These are phyloP conservation scores for Peromyscus attwateri DNA, from an alignment of 2,797 vertebrate species.

Conservation along the genomic window DNA sequence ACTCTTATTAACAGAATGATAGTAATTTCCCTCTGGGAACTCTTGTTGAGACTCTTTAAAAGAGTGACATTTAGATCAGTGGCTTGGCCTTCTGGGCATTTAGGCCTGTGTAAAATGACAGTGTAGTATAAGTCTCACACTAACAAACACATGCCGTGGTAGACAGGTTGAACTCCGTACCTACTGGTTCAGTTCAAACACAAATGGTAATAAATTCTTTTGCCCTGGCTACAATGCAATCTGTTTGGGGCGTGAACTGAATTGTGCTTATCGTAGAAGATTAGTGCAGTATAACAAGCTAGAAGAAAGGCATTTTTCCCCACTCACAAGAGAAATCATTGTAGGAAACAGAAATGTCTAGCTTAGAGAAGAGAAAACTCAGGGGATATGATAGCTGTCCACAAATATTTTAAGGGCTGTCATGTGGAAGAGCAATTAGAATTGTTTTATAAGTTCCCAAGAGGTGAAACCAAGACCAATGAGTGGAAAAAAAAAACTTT, in stretches of 20 bases:
- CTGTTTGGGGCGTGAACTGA: neutral
- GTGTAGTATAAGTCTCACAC: slow-evolving; percentile 15
- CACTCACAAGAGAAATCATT: slow-evolving; percentile 57
- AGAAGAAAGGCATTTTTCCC: slow-evolving; percentile 59
- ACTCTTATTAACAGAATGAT: neutral
- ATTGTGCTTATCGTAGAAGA: slow-evolving; percentile 54
- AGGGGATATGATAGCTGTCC: slow-evolving; percentile 54
- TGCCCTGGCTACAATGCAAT: slow-evolving; percentile 1
- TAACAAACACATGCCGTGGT: slow-evolving; percentile 21
- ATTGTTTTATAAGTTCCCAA: slow-evolving; percentile 55
- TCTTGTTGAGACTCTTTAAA: neutral
- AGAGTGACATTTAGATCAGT: slow-evolving; percentile 28
- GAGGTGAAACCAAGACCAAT: slow-evolving; percentile 59
- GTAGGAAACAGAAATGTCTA: slow-evolving; percentile 61
- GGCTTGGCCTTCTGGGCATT: neutral
- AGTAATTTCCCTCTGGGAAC: neutral
- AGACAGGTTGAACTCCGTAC: slow-evolving; percentile 9
- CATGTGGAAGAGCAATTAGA: slow-evolving; percentile 68
- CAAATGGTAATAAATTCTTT: slow-evolving; percentile 58
- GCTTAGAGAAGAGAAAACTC: slow-evolving; percentile 55
- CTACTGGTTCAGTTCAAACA: slow-evolving; percentile 59
- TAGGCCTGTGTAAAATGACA: slow-evolving; percentile 26
- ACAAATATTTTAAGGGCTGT: slow-evolving; percentile 73
- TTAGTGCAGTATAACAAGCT: slow-evolving; percentile 45
- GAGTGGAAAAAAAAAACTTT: slow-evolving; percentile 45